Conservation (phyloP, 2,888 invertebrate genomes). For the Dioctria linearis region DNA sequence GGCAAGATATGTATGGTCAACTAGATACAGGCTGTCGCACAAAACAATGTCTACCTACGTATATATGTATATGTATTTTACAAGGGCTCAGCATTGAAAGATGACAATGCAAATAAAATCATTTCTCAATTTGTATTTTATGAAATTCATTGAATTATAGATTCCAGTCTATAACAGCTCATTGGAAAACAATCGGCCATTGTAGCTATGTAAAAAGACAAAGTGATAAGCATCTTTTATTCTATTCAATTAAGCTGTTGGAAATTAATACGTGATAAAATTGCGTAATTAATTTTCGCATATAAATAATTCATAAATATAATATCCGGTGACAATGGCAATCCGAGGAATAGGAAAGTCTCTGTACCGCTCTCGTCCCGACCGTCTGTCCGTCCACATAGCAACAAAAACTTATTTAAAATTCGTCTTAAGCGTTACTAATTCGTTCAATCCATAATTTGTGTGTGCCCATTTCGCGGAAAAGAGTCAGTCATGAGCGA, state of each 20-base stretch:
- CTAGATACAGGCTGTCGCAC: too few species aligned
- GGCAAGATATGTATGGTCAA: too few species aligned
- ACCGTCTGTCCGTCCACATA: slow-evolving; percentile 4
- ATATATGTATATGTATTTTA: too few species aligned
- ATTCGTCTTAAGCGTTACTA: slow-evolving; percentile 8
- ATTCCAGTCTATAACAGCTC: too few species aligned
- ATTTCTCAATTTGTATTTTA: too few species aligned
- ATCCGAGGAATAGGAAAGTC: slow-evolving; percentile 7
- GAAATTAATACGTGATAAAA: slow-evolving; percentile 26
- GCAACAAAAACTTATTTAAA: slow-evolving; percentile 9
- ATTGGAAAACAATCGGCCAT: slow-evolving; percentile 29
- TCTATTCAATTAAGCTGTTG: slow-evolving; percentile 24
- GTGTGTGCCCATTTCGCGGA: background rate
- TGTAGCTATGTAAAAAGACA: background rate
- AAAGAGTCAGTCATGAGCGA: background rate
- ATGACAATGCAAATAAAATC: too few species aligned
- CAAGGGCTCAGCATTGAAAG: too few species aligned
- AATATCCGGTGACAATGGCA: slow-evolving; percentile 2
- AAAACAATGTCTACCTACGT: too few species aligned
- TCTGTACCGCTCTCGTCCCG: too few species aligned
- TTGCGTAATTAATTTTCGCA: background rate
- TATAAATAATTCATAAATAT: slow-evolving; percentile 30
- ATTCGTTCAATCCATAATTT: background rate
- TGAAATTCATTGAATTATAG: too few species aligned
- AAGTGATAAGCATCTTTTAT: background rate